These are phyloP conservation scores for Lytechinus variegatus DNA, from an alignment of 35 echinoderm and acorn worm genomes.

Conservation along the genomic window DNA sequence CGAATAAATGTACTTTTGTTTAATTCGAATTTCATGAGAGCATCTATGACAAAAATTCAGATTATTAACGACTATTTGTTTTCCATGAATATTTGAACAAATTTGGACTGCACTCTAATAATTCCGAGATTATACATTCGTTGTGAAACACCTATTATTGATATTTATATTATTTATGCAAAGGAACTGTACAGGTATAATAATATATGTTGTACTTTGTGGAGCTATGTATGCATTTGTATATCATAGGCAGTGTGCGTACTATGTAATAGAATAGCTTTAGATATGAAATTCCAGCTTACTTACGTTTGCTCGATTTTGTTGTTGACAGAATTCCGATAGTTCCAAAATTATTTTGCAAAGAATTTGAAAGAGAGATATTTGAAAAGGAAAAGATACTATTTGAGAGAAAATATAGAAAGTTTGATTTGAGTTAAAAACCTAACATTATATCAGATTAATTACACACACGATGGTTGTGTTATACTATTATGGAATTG, in stretches of 20 bases:
- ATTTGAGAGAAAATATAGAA: constrained; percentile 45
- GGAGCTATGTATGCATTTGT: constrained; percentile 44
- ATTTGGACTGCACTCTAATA: constrained; percentile 37
- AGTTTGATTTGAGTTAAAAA: constrained; percentile 44
- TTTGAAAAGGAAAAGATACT: constrained; percentile 38
- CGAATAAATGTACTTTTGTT: not conserved
- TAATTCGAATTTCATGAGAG: not conserved
- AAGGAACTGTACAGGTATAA: constrained; percentile 36
- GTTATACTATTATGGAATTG: constrained; percentile 37
- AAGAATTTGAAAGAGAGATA: constrained; percentile 30
- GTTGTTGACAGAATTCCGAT: not conserved
- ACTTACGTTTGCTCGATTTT: constrained; percentile 20
- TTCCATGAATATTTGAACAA: constrained; percentile 30
- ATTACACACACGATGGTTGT: constrained; percentile 23
- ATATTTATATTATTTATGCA: constrained; percentile 60
- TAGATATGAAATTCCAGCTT: constrained; percentile 31
- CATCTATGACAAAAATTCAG: not conserved
- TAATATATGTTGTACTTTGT: constrained; percentile 47
- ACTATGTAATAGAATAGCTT: constrained; percentile 29
- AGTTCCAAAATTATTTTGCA: constrained; percentile 49
- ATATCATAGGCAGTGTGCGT: constrained; percentile 28
- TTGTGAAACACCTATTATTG: constrained; percentile 11
- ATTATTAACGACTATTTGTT: not conserved
- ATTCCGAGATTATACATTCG: constrained; percentile 40
- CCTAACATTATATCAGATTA: constrained; percentile 23